Conservation (phyloP, 2,113 vertebrate species). For the Malurus melanocephalus region DNA sequence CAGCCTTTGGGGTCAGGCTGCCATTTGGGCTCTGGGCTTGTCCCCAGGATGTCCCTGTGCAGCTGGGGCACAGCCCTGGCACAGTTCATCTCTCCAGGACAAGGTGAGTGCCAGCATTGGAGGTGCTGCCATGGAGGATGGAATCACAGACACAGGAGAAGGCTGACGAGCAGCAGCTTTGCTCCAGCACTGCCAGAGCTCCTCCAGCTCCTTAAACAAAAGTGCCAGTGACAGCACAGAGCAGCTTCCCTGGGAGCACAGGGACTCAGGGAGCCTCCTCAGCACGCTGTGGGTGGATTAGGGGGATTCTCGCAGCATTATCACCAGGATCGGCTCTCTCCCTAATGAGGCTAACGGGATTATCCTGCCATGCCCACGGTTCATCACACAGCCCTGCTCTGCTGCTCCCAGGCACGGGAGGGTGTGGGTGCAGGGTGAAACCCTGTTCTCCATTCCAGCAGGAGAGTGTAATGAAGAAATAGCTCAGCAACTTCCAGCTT, state of each 20-base stretch:
- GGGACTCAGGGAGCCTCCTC: background rate
- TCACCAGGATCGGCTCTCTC: background rate
- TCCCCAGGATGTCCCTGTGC: background rate
- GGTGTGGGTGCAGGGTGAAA: fast-evolving
- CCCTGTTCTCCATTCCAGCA: background rate
- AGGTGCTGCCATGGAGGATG: background rate
- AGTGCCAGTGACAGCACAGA: background rate
- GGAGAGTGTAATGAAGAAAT: background rate
- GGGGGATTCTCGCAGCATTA: background rate
- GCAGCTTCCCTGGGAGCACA: background rate
- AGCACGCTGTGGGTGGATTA: background rate
- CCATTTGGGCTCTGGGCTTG: background rate
- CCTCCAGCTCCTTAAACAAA: background rate
- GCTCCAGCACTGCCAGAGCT: background rate
- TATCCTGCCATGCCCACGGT: background rate
- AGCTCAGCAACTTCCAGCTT: background rate
- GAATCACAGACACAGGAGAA: background rate
- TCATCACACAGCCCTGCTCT: background rate
- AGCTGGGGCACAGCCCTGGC: background rate
- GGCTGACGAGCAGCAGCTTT: background rate
- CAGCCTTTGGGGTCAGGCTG: background rate
- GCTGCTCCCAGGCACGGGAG: background rate
- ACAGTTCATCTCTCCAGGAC: background rate
- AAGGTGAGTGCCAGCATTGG: fast-evolving
- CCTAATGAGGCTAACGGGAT: background rate